These are phyloP conservation scores for Rhabdornis inornatus DNA, from an alignment of 2,113 vertebrate species.

Conservation along the genomic window DNA sequence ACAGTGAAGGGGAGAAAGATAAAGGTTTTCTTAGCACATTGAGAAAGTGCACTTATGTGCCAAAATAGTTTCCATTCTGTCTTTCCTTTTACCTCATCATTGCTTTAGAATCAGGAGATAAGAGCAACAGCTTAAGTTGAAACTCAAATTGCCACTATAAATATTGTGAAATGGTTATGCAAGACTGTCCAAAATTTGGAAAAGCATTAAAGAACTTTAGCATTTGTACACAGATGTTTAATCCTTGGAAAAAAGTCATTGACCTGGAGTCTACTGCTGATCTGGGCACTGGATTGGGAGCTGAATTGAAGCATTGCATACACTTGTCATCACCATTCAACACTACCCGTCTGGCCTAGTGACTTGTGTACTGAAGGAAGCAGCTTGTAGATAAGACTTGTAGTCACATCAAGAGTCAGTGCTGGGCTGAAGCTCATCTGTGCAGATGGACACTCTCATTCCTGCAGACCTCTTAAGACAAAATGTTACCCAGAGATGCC, in stretches of 20 bases:
- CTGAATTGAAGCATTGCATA: background rate
- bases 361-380: background rate
- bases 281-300: background rate
- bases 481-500: background rate
- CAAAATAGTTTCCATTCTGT: background rate
- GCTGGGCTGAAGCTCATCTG: background rate
- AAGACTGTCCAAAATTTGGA: constrained; percentile 49
- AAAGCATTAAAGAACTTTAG: constrained; percentile 39
- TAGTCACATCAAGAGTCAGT: background rate
- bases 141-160: constrained; percentile 44
- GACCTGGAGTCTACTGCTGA: constrained; percentile 37
- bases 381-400: background rate
- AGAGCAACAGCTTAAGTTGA: background rate
- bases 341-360: background rate
- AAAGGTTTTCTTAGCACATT: background rate
- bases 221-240: constrained; percentile 9
- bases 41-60: background rate
- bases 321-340: background rate
- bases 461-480: background rate
- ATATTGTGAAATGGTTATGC: constrained; percentile 61
- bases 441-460: background rate
- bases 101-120: constrained; percentile 22
- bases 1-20: background rate
- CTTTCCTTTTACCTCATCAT: constrained; percentile 17
- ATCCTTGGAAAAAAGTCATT: constrained; percentile 38